Base-by-base conservation (phyloP, 1,140 invertebrate species). In the Heliconius melpomene region DNA sequence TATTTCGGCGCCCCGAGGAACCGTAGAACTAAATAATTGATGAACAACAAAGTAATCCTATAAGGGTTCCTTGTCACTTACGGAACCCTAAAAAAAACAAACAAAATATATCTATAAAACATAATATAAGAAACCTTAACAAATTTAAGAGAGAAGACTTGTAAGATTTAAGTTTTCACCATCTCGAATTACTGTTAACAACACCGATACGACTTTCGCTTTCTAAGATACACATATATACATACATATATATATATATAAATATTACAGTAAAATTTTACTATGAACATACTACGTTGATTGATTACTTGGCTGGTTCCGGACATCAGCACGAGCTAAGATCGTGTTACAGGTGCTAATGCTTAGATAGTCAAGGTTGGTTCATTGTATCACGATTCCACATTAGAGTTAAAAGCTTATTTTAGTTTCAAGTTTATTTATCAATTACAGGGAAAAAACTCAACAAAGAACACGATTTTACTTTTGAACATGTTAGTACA, bases 331-430 rank as follows among this genome's bases (percentile, higher is more conserved):
- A 78, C 77, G 77, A 78, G 36, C 50, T 23, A 11, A n/a, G 70
- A 54, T 78, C 52, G 77, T 73, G 77, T 78, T 78, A 74, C 77
- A 72, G 77, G 52, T 78, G 77, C 50, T 40, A 74, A 60, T 52
- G 54, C 52, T 78, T 78, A 57, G 26, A 73, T 57, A 54, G 36
- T 26, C 66, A 78, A 78, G 77, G 77, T 78, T 73, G 50, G 23
- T 77, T 77, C 60, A 70, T 77, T 40, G 70, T 46, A 77, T 77
- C 75, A 77, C 75, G 75, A 71, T 46, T 71, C 32, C 23, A 40
- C 60, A 50, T 77, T 77, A 29, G 26, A 66, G 60, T 26, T 66
- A 16, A 66, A 60, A 66, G 9, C 13, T 11, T 26, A 66, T 29
- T 23, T 57, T 66, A 29, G 60, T 66, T 66, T 66, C 13, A 6